Conservation (phyloP, 1,140 invertebrate genomes). For the Monomorium pharaonis region DNA sequence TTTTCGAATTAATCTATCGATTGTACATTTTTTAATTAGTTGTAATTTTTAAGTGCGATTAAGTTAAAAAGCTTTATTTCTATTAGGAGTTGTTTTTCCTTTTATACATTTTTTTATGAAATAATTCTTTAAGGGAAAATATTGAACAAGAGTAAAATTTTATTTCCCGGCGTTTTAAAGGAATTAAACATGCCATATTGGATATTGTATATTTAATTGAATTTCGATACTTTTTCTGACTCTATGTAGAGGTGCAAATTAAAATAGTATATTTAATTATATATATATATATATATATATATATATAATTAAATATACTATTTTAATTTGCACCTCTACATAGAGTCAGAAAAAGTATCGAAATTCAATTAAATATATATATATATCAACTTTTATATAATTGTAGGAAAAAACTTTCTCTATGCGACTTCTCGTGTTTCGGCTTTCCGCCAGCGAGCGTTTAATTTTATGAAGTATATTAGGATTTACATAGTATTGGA, state of each 20-base stretch:
- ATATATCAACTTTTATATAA: not conserved
- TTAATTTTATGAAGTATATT: constrained; percentile 23
- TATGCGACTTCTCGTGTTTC: not conserved
- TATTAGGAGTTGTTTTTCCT: not conserved
- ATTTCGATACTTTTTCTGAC: not conserved
- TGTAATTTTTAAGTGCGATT: not conserved
- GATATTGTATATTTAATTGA: constrained; percentile 37
- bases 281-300: not conserved
- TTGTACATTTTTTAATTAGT: not conserved
- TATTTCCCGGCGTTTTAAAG: not conserved
- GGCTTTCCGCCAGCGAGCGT: not conserved
- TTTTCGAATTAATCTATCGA: not conserved
- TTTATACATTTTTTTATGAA: not conserved
- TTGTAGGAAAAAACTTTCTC: not conserved
- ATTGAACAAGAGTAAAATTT: constrained; percentile 21
- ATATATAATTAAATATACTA: constrained; percentile 25
- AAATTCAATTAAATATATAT: constrained; percentile 29
- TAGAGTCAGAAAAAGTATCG: not conserved
- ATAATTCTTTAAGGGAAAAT: not conserved
- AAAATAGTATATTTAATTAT: constrained; percentile 35
- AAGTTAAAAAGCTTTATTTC: not conserved
- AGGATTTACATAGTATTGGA: not conserved
- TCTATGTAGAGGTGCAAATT: constrained; percentile 18
- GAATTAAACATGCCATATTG: constrained; percentile 22
- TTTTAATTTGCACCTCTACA: constrained; percentile 29